These are phyloP conservation scores for Galagoides demidoff DNA, from an alignment of 2,797 vertebrate genomes.

Conservation along the genomic window DNA sequence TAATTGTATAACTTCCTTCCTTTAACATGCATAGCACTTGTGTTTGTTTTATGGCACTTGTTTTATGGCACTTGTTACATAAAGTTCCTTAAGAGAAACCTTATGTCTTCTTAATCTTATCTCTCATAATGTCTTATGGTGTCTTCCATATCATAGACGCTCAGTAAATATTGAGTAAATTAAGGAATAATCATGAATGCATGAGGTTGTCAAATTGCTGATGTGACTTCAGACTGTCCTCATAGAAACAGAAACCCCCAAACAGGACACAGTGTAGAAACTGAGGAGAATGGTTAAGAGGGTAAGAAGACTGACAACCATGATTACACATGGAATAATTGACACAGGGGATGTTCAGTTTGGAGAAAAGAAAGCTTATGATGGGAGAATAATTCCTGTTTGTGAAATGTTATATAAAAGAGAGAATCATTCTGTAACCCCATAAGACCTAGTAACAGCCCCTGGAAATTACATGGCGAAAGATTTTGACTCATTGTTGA, in stretches of 20 bases:
- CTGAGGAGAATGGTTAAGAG: neutral
- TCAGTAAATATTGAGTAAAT: neutral
- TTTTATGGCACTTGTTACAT: slow-evolving; percentile 1
- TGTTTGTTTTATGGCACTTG: neutral
- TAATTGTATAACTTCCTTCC: slow-evolving; percentile 46
- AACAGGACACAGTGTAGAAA: neutral
- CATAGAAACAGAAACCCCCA: neutral
- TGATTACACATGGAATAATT: neutral
- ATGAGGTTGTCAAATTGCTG: neutral
- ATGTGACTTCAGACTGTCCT: neutral
- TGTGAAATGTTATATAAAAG: neutral
- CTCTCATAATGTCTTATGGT: neutral
- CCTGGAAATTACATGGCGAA: slow-evolving; percentile 23
- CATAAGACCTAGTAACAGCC: neutral
- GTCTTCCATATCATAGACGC: neutral
- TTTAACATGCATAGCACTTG: neutral
- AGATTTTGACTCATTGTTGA: neutral
- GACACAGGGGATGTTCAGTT: neutral
- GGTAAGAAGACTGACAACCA: neutral
- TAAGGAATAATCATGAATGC: neutral
- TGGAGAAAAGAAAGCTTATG: slow-evolving; percentile 3
- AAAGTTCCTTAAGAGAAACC: slow-evolving; percentile 37
- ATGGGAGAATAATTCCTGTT: neutral
- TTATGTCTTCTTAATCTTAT: slow-evolving; percentile 11
- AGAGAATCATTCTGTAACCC: slow-evolving; percentile 1